Evolutionary conservation across 2,797 vertebrate genomes (phyloP), one percentile per base, ranked within the genome.

Genomic region (Xiphorhynchus erythropygius): DNA sequence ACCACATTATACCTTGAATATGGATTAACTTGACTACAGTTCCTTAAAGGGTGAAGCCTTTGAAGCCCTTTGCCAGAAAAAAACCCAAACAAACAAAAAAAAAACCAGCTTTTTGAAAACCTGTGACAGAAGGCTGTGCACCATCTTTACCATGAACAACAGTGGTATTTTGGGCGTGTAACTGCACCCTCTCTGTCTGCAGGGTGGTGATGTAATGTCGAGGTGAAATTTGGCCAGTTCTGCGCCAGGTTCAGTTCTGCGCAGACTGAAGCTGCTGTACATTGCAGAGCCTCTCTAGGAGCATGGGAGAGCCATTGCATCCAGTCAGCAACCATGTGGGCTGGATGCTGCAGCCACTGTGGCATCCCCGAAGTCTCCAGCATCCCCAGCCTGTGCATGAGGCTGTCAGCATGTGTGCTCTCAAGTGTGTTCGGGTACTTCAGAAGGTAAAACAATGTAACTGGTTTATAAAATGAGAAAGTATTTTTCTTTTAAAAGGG

Each of bases 381-480:
- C 28, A 8, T 7, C 35, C 5, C 0, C 44, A 44, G 35, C 44
- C 22, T 35, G 11, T 37, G 21, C 1, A 0, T 10, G 7, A 11
- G 18, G 30, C 49, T 75, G 52, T 3, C 64, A 24, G 28, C 0
- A 0, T 21, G 14, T 2, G 0, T n/a, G 11, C 19, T 32, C 44
- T 33, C 32, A 32, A 19, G 52, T 21, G 52, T 9, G 1, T 16
- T 41, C 14, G 13, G 7, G 8, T 32, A 17, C 56, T 47, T n/a
- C 30, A 47, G 28, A 52, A 81, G 11, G 25, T 6, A 73, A 64
- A 73, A 17, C 1, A 4, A 15, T 21, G 49, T 52, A 44, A n/a
- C 10, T 21, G 10, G 41, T 80, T 64, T n/a, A 50, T 42, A 15
- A 5, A 24, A 68, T 65, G 13, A 11, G 10, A 21, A 32, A 69